Conservation (phyloP, 2,113 vertebrate genomes). For the Rissa tridactyla region DNA sequence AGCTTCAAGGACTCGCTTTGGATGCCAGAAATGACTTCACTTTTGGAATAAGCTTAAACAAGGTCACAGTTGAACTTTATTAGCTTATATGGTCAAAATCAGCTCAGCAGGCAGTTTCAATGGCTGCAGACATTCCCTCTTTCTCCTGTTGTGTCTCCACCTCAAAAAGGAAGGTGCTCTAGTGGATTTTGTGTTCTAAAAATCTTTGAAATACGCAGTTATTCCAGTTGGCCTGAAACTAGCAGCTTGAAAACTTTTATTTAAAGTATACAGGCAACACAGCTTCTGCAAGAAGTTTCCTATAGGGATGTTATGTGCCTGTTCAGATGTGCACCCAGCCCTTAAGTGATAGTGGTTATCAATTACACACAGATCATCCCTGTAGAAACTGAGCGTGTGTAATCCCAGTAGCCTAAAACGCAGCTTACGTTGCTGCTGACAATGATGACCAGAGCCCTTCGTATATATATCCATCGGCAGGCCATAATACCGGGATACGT, state of each 20-base stretch:
- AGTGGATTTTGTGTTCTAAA: background rate
- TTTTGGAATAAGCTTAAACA: slow-evolving; percentile 38
- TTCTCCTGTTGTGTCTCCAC: background rate
- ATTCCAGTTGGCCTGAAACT: background rate
- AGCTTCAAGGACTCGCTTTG: background rate
- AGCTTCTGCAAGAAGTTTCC: background rate
- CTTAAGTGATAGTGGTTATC: background rate
- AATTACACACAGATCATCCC: background rate
- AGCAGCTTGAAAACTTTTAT: background rate
- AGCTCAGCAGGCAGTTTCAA: slow-evolving; percentile 9
- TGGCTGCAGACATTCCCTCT: slow-evolving; percentile 13
- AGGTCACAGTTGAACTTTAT: slow-evolving; percentile 38
- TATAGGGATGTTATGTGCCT: background rate
- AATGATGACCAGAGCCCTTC: background rate
- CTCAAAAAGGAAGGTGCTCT: background rate
- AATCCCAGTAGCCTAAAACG: background rate
- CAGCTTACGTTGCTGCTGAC: background rate
- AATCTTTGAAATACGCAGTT: background rate
- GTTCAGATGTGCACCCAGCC: background rate
- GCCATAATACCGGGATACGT: background rate
- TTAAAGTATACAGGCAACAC: background rate
- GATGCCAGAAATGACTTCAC: slow-evolving; percentile 47
- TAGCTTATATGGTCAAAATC: slow-evolving; percentile 48
- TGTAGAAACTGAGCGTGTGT: background rate
- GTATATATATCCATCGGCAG: background rate